Evolutionary conservation across 1,140 invertebrate species (phyloP), one percentile per base, ranked within the genome.

Genomic region (Bilobella aurantiaca): DNA sequence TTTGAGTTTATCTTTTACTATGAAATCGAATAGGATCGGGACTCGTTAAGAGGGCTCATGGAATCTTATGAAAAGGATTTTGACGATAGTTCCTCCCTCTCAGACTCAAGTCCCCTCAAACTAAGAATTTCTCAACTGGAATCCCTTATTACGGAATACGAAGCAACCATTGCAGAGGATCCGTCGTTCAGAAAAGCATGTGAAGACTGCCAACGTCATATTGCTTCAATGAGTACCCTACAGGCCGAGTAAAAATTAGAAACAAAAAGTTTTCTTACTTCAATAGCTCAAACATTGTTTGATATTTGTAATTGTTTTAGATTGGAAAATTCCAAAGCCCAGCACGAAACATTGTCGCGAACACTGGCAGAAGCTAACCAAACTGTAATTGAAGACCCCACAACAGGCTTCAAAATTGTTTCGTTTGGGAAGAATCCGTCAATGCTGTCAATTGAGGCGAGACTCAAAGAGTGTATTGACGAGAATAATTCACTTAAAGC

Each of bases 41-140:
- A 72, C 23, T 65, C 66, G 0, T 32, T 72, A 16, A 64, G 65
- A 65, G 63, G 49, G 12, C 37, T 72, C 23, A 72, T 67, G 53
- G 70, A 72, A 12, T 72, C 70, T 0, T 72, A 72, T 58, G 70
- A 72, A 31, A 62, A 69, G 49, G 70, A 72, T 58, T 64, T 69
- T 27, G 63, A 62, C 30, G 70, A n/a, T n/a, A n/a, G n/a, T n/a
- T n/a, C n/a, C n/a, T n/a, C n/a, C n/a, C n/a, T n/a, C 62, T 14
- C 27, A 63, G 3, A 62, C 64, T 53, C 62, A 67, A 5, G 64
- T 58, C 29, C 49, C 64, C 5, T 27, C 0, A 61, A 69, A 47
- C 47, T 62, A 28, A 53, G 70, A 61, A 66, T 69, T 66, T 8
- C 23, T 8, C 58, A 69, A 47, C 23, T 72, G 0, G 67, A 72